Base-by-base conservation (phyloP, 35 echinoderm and acorn worm genomes). In the Stichopus chloronotus region DNA sequence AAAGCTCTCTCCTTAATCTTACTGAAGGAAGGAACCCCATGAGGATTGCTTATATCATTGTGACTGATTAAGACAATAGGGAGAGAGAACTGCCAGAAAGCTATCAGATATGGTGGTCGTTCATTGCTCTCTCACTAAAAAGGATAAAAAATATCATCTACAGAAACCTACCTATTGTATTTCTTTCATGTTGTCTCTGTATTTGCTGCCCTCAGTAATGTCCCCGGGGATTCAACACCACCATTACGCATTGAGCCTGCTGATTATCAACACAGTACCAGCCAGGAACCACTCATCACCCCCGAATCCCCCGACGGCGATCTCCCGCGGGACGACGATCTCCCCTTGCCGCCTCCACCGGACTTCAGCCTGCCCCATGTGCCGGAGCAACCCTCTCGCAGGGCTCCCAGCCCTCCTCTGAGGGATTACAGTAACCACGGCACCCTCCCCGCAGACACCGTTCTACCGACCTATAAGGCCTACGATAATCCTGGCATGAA, bases 401-500 rank as follows among this genome's bases (percentile, higher is more conserved):
- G 55, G 25, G 87, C 87, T 12, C 87, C 87, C 13, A 89, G 87
- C n/a, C 87, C 87, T 17, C 87, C 87, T 89, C 61, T 72, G 4
- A 59, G 76, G n/a, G 90, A 91, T 54, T 79, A 77, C 25, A 78
- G 56, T 17, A 91, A 91, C 90, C 53, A 91, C 9, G 90, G 71
- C 53, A 91, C 90, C 53, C 72, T 91, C 14, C 90, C 90, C 54
- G 69, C 90, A 59, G 76, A 91, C 79, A 77, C 69, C 3, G 25
- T 78, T 25, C 72, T 91, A 61, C 90, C 90, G 20, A 76, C 90
- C n/a, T 91, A 91, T 53, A 55, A 60, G 55, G 72, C 71, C 4
- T 91, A 78, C 57, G 90, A 91, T 72, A 91, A 91, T 58, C 90
- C 72, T 52, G 72, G 71, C 23, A 77, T 91, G 90, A 54, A 91